Evolutionary conservation across 2,113 vertebrate genomes (phyloP).

Genomic region (Nycticorax nycticorax): DNA sequence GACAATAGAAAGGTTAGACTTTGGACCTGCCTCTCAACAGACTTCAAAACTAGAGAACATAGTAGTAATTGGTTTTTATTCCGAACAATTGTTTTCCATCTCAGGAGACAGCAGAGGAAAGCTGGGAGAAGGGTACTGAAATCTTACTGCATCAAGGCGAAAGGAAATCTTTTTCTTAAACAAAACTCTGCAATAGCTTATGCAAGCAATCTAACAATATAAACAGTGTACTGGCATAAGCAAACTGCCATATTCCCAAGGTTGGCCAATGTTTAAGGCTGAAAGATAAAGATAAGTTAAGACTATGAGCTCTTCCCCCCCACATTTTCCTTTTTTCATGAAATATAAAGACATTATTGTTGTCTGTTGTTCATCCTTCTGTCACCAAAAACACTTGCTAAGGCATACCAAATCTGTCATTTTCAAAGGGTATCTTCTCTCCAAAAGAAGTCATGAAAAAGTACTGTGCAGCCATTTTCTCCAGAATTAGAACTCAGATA

Average conservation of each 20-base stretch:
- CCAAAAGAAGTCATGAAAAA: neutral
- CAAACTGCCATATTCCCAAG: neutral
- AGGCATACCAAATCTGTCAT: neutral
- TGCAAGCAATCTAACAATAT: neutral
- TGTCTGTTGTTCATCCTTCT: neutral
- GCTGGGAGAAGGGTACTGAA: neutral
- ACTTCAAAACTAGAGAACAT: neutral
- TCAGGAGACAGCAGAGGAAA: neutral
- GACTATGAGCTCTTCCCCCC: fast-evolving
- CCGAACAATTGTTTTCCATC: neutral
- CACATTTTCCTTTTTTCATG: neutral
- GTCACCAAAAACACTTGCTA: neutral
- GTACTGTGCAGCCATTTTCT: neutral
- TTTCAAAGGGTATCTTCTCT: neutral
- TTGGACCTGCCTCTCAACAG: neutral
- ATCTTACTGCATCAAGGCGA: neutral
- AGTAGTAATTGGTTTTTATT: neutral
- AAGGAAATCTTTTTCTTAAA: neutral
- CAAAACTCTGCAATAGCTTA: neutral
- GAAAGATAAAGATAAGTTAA: neutral
- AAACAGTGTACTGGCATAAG: fast-evolving
- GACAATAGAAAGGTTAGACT: neutral
- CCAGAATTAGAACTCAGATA: neutral
- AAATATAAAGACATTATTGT: neutral
- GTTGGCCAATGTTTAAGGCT: neutral